phyloP scores from a whole-genome alignment of 2,888 invertebrate genomes.

The Syrphus vitripennis region DNA sequence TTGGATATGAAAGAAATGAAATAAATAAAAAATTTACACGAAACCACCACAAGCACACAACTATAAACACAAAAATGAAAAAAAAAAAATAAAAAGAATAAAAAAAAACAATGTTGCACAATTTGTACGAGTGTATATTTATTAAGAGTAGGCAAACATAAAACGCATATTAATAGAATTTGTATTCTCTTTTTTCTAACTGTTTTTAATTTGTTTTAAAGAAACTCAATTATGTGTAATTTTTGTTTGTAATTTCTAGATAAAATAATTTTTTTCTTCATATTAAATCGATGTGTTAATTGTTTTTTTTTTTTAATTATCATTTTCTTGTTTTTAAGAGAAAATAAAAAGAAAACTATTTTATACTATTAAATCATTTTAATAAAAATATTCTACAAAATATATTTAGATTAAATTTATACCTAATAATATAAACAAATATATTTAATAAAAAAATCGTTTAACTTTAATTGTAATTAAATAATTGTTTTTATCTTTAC shows the following conservation, averaged over 20 bases:
- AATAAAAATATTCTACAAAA: constrained; percentile 30
- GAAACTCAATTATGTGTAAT: not conserved
- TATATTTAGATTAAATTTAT: constrained; percentile 47
- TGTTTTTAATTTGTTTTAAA: not conserved
- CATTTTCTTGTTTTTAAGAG: constrained; percentile 65
- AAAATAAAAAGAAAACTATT: constrained; percentile 50
- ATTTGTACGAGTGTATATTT: constrained; percentile 58
- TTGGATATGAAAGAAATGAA: not conserved
- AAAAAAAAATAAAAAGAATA: constrained; percentile 1
- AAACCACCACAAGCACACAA: constrained; percentile 25
- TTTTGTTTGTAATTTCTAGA: constrained; percentile 36
- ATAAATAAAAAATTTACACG: constrained; percentile 3
- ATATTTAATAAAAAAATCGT: constrained; percentile 13
- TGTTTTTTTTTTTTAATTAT: constrained; percentile 6
- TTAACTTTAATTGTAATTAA: constrained; percentile 20
- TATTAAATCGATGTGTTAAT: constrained; percentile 28
- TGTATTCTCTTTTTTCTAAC: constrained; percentile 28
- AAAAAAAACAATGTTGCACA: constrained; percentile 42
- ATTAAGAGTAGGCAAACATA: constrained; percentile 56
- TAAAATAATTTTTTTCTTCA: constrained; percentile 34
- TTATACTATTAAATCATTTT: constrained; percentile 51
- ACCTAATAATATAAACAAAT: constrained; percentile 8
- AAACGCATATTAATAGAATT: constrained; percentile 42
- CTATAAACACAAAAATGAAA: not conserved
- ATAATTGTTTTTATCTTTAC: constrained; percentile 1